These are phyloP conservation scores for Hyaena hyaena DNA, from an alignment of 2,113 vertebrate genomes.

Conservation along the genomic window DNA sequence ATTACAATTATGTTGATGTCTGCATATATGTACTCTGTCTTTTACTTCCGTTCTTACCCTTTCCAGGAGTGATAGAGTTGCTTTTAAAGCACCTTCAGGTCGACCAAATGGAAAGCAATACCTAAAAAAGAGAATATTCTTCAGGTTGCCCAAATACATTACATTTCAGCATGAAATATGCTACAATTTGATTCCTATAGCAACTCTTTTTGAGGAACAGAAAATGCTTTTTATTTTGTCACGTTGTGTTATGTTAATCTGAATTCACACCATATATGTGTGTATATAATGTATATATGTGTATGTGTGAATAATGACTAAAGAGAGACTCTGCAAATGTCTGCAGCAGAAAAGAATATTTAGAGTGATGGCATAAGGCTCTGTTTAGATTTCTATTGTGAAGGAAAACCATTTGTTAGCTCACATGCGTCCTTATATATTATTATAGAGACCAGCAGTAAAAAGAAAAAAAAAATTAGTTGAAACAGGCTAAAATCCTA, in stretches of 20 bases:
- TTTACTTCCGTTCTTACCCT: constrained; percentile 88
- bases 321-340: constrained; percentile 73
- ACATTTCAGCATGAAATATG: constrained; percentile 62
- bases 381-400: constrained; percentile 66
- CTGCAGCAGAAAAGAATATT: constrained; percentile 65
- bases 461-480: neutral
- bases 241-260: constrained; percentile 79
- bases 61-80: constrained; percentile 96
- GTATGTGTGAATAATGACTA: constrained; percentile 79
- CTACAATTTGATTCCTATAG: constrained; percentile 67
- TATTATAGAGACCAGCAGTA: neutral
- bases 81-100: constrained; percentile 98
- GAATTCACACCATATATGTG: constrained; percentile 80
- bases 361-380: constrained; percentile 55
- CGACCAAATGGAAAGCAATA: constrained; percentile 99
- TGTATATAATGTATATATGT: constrained; percentile 78
- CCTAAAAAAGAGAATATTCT: constrained; percentile 86
- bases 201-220: constrained; percentile 69
- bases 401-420: constrained; percentile 52
- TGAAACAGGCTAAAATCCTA: neutral
- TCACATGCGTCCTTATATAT: neutral
- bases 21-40: neutral
- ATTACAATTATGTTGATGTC: neutral
- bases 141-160: constrained; percentile 62
- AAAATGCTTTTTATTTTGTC: constrained; percentile 78